A percentile compares a stretch with the other conserved stretches of the same genome.
Evolutionary conservation across 2,888 invertebrate species (phyloP).

Genomic region (Megastigmus dorsalis): DNA sequence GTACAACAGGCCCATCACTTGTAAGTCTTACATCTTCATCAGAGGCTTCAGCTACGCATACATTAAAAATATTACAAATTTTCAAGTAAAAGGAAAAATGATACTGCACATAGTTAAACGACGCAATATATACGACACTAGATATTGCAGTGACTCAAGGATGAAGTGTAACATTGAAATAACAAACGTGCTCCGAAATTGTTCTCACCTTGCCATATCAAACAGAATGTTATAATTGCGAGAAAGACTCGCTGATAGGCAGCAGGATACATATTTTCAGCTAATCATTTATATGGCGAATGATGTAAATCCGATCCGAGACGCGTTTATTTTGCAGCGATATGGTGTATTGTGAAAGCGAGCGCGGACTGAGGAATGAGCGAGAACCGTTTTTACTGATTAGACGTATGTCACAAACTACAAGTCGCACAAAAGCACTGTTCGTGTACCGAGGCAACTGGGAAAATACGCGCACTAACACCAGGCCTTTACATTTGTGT

Average conservation of each 20-base stretch:
- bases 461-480: conserved; percentile 15
- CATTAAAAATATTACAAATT: not conserved
- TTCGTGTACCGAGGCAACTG: not conserved
- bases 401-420: not conserved
- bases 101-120: not conserved
- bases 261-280: conserved; percentile 48
- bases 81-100: not conserved
- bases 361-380: not conserved
- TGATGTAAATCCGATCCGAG: not conserved
- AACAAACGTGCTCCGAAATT: too few species aligned
- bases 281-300: conserved; percentile 46
- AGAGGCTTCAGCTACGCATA: conserved; percentile 8
- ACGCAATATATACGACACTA: not conserved
- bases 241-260: conserved; percentile 32
- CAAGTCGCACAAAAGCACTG: conserved; percentile 24
- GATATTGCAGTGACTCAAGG: not conserved
- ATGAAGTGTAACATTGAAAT: not conserved
- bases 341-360: not conserved
- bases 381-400: not conserved
- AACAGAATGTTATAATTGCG: conserved; percentile 9
- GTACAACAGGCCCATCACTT: conserved; percentile 82
- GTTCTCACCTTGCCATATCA: conserved; percentile 41
- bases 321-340: not conserved
- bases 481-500: too few species aligned
- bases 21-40: conserved; percentile 72